Conservation (phyloP, 2,888 invertebrate genomes). For the Anthoptus insignis region DNA sequence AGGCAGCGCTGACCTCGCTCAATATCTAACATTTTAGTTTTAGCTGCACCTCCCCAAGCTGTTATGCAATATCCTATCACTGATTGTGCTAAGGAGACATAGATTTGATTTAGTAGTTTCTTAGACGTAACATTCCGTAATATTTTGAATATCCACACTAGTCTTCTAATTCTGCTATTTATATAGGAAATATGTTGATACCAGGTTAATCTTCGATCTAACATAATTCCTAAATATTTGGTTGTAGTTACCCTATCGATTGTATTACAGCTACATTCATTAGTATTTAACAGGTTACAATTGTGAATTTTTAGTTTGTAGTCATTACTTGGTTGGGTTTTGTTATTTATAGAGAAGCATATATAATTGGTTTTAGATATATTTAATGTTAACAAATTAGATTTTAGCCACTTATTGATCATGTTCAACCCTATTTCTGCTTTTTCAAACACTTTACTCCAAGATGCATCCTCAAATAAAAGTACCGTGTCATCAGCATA, state of each 20-base stretch:
- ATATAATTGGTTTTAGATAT: conserved; percentile 36
- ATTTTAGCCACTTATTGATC: conserved; percentile 28
- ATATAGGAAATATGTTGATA: conserved; percentile 4
- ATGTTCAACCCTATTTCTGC: conserved; percentile 27
- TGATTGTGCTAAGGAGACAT: conserved; percentile 30
- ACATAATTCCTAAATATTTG: conserved; percentile 24
- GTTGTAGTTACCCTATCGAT: conserved; percentile 6
- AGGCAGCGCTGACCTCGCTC: conserved; percentile 34
- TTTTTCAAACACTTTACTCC: conserved; percentile 18
- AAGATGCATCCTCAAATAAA: conserved; percentile 29
- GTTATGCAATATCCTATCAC: conserved; percentile 33
- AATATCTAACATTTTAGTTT: conserved; percentile 29
- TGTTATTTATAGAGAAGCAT: conserved; percentile 5
- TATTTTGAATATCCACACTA: conserved; percentile 21
- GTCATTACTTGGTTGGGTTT: conserved; percentile 6
- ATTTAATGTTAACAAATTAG: conserved; percentile 37
- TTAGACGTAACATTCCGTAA: conserved; percentile 12
- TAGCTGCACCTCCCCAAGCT: conserved; percentile 32
- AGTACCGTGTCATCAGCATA: conserved; percentile 41
- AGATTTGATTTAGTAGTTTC: conserved; percentile 33
- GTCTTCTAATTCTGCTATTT: conserved; percentile 9
- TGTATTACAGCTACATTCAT: conserved; percentile 3
- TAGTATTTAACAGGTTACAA: conserved; percentile 1
- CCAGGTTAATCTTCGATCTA: conserved; percentile 12
- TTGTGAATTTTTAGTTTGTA: conserved; percentile 9